phyloP scores from a whole-genome alignment of 2,113 vertebrate species.

The Archilochus colubris region DNA sequence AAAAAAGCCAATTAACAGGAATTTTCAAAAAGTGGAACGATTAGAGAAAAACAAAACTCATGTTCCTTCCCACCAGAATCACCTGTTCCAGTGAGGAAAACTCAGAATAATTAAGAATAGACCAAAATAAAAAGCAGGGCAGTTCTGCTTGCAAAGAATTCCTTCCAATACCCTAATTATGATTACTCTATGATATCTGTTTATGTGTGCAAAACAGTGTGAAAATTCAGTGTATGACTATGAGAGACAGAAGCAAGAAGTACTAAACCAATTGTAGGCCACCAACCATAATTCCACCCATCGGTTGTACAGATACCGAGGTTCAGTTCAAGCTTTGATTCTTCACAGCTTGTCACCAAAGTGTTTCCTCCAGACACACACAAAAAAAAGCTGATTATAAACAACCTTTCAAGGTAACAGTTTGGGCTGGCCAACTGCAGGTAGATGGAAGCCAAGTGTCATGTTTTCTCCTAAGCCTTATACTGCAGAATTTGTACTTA shows the following conservation, averaged over 20 bases:
- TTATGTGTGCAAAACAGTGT: neutral
- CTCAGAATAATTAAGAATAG: neutral
- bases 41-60: neutral
- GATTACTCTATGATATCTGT: neutral
- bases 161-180: neutral
- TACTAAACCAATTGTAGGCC: neutral
- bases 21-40: neutral
- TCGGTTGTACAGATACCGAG: neutral
- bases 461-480: neutral
- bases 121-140: neutral
- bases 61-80: neutral
- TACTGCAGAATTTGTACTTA: neutral
- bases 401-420: accelerated
- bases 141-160: neutral
- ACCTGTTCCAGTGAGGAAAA: neutral
- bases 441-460: constrained; percentile 21
- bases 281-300: neutral
- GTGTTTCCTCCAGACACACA: neutral
- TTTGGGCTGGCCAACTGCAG: neutral
- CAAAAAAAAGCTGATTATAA: neutral
- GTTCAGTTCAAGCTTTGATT: neutral
- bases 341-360: neutral
- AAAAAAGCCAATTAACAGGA: neutral
- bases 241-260: neutral
- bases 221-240: neutral